Percentiles rank a stretch among this genome's conserved stretches.
These are phyloP conservation scores for Platycheirus rosarum DNA, from an alignment of 2,888 invertebrate species.

Conservation along the genomic window DNA sequence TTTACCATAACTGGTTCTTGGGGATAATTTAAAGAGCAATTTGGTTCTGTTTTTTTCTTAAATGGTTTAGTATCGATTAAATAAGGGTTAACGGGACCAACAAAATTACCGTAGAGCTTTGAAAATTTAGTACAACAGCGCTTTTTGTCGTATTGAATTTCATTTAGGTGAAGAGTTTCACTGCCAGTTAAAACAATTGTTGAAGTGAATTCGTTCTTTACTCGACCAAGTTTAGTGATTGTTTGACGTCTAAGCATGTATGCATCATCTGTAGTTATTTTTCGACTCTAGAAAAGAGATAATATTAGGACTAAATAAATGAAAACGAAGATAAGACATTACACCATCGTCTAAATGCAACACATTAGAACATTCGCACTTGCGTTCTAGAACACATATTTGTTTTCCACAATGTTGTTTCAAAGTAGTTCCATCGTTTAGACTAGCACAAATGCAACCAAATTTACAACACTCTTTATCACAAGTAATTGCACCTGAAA, in stretches of 20 bases:
- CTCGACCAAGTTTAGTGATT: constrained; percentile 85
- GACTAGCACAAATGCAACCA: constrained; percentile 87
- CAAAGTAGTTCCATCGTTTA: constrained; percentile 82
- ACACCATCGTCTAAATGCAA: constrained; percentile 81
- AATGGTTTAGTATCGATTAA: constrained; percentile 50
- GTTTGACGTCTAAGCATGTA: constrained; percentile 81
- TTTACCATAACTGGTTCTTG: constrained; percentile 76
- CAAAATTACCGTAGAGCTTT: constrained; percentile 85
- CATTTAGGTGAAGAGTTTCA: constrained; percentile 86
- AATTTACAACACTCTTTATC: constrained; percentile 84
- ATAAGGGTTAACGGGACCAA: constrained; percentile 77
- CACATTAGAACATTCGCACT: constrained; percentile 79
- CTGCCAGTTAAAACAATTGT: constrained; percentile 87
- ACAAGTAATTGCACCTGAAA: constrained; percentile 80
- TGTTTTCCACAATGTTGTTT: constrained; percentile 86
- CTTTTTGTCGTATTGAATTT: constrained; percentile 82
- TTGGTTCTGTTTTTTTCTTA: constrained; percentile 54
- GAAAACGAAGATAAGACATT: constrained; percentile 43
- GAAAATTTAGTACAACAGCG: constrained; percentile 85
- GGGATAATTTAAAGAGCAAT: constrained; percentile 44
- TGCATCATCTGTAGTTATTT: constrained; percentile 81
- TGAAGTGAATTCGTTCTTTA: constrained; percentile 89
- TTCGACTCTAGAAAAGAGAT: constrained; percentile 78
- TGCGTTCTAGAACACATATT: constrained; percentile 83
- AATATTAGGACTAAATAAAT: background rate